These are phyloP conservation scores for Plecotus auritus DNA, from an alignment of 2,113 vertebrate genomes.

Conservation along the genomic window DNA sequence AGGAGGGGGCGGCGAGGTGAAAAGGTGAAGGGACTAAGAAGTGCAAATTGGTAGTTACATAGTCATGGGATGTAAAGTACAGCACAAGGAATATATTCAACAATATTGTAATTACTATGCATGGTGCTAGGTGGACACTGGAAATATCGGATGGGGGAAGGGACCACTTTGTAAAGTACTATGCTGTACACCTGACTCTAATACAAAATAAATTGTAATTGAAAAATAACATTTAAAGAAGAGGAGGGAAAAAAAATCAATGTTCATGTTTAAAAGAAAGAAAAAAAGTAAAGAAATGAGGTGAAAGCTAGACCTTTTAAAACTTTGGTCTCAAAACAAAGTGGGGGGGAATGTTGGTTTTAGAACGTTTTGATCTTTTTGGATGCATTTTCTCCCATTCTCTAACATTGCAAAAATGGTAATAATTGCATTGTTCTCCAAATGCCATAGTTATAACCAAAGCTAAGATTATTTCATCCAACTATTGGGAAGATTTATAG, in stretches of 20 bases:
- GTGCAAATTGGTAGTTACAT: background rate
- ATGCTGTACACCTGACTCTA: background rate
- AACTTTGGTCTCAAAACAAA: background rate
- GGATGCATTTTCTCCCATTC: background rate
- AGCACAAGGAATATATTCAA: background rate
- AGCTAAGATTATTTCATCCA: background rate
- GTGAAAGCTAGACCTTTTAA: background rate
- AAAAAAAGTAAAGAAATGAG: background rate
- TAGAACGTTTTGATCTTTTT: constrained; percentile 23
- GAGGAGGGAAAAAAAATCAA: background rate
- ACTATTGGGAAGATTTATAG: background rate
- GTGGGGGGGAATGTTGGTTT: background rate
- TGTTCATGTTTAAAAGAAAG: constrained; percentile 12
- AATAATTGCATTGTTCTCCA: background rate
- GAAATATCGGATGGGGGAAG: background rate
- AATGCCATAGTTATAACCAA: constrained; percentile 37
- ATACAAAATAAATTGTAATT: background rate
- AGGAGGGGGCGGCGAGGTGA: background rate
- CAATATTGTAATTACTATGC: background rate
- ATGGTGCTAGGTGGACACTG: background rate
- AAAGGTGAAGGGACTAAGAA: background rate
- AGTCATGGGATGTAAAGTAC: background rate
- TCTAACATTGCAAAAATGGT: background rate
- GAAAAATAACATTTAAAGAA: background rate
- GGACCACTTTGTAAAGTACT: background rate